Conservation (phyloP, 2,888 invertebrate species). For the Maniola hyperantus region DNA sequence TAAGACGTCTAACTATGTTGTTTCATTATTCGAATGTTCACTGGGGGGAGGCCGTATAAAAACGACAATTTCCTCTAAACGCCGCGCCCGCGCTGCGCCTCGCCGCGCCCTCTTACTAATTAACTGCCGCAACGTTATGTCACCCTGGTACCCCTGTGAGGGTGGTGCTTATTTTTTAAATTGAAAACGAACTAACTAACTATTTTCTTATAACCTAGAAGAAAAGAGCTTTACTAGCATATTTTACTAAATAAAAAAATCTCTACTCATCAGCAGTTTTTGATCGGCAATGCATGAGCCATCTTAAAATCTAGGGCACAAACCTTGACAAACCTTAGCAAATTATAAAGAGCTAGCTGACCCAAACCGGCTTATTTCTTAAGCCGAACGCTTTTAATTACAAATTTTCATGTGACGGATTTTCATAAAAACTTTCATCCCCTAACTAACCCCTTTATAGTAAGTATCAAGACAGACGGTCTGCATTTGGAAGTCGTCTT, state of each 20-base stretch:
- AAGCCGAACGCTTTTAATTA: no score
- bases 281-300: no score
- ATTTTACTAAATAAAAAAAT: neutral
- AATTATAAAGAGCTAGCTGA: no score
- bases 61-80: slow-evolving; percentile 82
- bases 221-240: neutral
- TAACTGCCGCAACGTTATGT: slow-evolving; percentile 80
- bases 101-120: slow-evolving; percentile 79
- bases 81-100: slow-evolving; percentile 79
- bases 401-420: no score
- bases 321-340: no score
- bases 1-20: slow-evolving; percentile 77
- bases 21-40: slow-evolving; percentile 74
- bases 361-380: no score
- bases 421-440: no score
- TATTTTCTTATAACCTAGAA: neutral
- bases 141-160: slow-evolving; percentile 76
- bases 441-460: no score
- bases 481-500: no score
- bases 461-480: no score
- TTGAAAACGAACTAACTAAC: slow-evolving; percentile 39
- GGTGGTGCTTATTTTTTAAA: slow-evolving; percentile 64
- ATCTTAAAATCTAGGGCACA: no score
- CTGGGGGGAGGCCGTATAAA: slow-evolving; percentile 76
- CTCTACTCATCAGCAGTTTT: no score